Evolutionary conservation across 2,113 vertebrate species (phyloP).

Genomic region (Rutilus rutilus): DNA sequence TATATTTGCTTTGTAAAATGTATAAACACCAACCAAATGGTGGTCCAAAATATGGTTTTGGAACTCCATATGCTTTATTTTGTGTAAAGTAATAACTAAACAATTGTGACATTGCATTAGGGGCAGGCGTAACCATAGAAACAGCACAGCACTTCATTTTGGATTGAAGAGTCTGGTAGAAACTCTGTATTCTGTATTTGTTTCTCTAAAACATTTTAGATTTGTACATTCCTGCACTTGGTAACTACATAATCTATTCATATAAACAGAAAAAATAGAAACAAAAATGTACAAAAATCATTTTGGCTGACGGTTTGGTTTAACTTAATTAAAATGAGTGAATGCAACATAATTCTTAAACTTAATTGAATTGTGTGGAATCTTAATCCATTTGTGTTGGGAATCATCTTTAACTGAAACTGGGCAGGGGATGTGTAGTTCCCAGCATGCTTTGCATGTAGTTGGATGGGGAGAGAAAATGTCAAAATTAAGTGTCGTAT

Average conservation of each 20-base stretch:
- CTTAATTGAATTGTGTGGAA: neutral
- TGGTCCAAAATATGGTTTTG: neutral
- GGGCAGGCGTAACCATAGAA: constrained; percentile 63
- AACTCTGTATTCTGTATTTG: neutral
- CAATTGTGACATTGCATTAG: constrained; percentile 7
- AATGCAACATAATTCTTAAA: neutral
- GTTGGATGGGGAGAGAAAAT: neutral
- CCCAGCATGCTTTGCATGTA: neutral
- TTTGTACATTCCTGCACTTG: neutral
- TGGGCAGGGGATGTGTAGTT: neutral
- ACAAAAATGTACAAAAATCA: neutral
- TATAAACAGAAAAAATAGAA: neutral
- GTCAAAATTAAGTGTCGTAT: neutral
- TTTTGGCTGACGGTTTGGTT: neutral
- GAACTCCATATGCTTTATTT: too few species aligned
- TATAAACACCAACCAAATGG: neutral
- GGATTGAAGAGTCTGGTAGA: constrained; percentile 5
- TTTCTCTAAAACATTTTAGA: neutral
- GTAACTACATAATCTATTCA: neutral
- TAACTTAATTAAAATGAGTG: neutral
- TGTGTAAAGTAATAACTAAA: constrained; percentile 6
- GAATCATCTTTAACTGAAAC: neutral
- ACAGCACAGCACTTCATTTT: constrained; percentile 55
- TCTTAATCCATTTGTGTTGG: neutral
- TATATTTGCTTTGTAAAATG: neutral